Base-by-base conservation (phyloP, 2,113 vertebrate species). In the Etheostoma spectabile region DNA sequence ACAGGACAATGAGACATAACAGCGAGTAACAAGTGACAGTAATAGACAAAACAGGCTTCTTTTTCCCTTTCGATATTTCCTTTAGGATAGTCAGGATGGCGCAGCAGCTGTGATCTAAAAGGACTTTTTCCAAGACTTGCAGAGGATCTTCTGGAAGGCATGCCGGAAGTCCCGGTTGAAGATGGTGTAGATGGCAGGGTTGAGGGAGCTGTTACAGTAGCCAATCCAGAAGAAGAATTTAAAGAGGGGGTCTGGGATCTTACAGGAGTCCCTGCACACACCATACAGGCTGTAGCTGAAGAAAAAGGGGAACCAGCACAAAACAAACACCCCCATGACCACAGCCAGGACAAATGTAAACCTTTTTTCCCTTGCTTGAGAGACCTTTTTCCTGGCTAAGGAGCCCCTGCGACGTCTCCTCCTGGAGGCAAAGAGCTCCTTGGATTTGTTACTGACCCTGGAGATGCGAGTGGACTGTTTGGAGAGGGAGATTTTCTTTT, bases 201-300 rank as follows among this genome's bases (percentile, higher is more conserved):
- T 99, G 53, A 99, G 96, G 66, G 97, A 97, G 91, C 97, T 98
- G 96, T 99, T 98, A 89, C 97, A 99, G 94, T 99, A 99, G 74
- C 97, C 97, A 74, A 97, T 97, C 97, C 97, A 99, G 93, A 99
- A 98, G 93, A 97, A 99, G 93, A 98, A 97, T 85, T 98, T 98
- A 88, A 99, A 97, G 66, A 98, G 96, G 6, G 96, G 94, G 75
- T 94, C 87, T 0, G 97, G 97, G 83, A 97, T 93, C 82, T 95
- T 95, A 64, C 97, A 99, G 51, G 96, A 92, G 86, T 97, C 95
- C 61, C 97, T 94, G 89, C 97, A 98, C 85, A 98, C 94, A 0
- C 96, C 96, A 14, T 97, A 96, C 80, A 99, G 93, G 89, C 97
- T 97, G 93, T 99, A 99, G 93, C 95, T 97, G 91, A 99, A 98